phyloP scores from a whole-genome alignment of 2,888 invertebrate species.

The Hyposoter didymator region DNA sequence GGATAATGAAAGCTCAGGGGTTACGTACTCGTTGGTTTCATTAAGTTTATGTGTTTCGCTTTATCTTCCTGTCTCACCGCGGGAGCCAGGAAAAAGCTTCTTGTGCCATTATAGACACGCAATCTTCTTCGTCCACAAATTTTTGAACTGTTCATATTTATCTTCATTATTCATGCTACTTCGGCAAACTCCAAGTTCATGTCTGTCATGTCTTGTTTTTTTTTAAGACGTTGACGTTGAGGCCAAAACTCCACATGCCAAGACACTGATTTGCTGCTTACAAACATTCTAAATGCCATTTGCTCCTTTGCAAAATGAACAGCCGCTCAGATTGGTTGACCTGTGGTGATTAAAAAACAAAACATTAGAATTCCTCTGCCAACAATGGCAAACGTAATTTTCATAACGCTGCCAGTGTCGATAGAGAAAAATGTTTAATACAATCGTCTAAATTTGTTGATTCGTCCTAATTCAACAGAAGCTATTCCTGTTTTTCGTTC shows the following conservation, averaged over 20 bases:
- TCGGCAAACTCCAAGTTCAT: background rate
- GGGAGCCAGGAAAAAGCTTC: constrained; percentile 63
- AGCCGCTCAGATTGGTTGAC: too few relatives aligned
- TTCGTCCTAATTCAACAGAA: background rate
- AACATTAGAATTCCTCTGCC: background rate
- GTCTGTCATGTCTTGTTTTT: background rate
- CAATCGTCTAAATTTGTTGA: background rate
- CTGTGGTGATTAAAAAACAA: background rate
- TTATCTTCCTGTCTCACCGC: constrained; percentile 47
- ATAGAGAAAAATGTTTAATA: background rate
- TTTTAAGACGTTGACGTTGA: background rate
- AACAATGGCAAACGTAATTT: background rate
- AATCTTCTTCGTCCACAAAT: constrained; percentile 68
- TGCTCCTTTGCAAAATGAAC: too few relatives aligned
- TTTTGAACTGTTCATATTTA: constrained; percentile 27
- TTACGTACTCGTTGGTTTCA: constrained; percentile 22
- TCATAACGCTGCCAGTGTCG: background rate
- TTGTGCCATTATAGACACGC: constrained; percentile 62
- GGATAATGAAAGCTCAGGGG: constrained; percentile 38
- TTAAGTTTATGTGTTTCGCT: constrained; percentile 46
- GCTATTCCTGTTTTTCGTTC: background rate
- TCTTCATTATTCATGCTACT: background rate
- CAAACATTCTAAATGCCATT: too few relatives aligned
- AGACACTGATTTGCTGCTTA: too few relatives aligned
- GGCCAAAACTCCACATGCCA: too few relatives aligned